Evolutionary conservation across 1,140 invertebrate genomes (phyloP).

Genomic region (Tribolium castaneum): DNA sequence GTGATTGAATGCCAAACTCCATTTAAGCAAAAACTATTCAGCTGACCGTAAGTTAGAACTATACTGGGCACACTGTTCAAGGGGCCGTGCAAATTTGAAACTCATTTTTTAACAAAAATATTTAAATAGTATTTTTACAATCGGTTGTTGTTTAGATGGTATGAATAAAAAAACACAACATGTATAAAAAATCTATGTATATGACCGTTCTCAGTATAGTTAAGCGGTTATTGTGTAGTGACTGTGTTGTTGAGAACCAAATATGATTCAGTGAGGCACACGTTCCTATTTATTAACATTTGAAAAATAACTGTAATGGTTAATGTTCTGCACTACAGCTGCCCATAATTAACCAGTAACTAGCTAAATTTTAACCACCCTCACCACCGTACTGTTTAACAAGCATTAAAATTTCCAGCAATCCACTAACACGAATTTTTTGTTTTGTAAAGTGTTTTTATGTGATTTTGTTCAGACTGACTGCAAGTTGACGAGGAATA

Average conservation of each 20-base stretch:
- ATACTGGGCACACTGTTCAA: no score
- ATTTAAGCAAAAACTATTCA: no score
- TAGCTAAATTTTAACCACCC: constrained; percentile 17
- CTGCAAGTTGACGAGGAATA: constrained; percentile 48
- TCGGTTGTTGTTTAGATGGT: no score
- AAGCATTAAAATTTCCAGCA: constrained; percentile 42
- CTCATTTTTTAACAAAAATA: no score
- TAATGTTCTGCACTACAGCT: constrained; percentile 33
- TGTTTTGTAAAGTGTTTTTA: neutral
- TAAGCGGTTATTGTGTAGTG: no score
- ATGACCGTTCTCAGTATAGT: no score
- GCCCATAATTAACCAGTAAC: constrained; percentile 24
- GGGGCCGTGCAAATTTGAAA: no score
- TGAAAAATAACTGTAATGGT: constrained; percentile 7
- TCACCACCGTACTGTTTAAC: constrained; percentile 5
- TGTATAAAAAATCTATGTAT: no score
- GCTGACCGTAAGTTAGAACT: no score
- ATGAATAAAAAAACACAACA: no score
- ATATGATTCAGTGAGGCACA: neutral
- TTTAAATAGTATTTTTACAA: no score
- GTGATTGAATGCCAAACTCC: no score
- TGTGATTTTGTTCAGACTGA: constrained; percentile 38
- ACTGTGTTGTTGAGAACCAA: neutral
- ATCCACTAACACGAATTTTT: constrained; percentile 18
- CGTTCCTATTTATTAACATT: constrained; percentile 19